Evolutionary conservation across 2,888 invertebrate genomes (phyloP), one percentile per base, ranked within the genome.

Genomic region (Apodemia duryi): DNA sequence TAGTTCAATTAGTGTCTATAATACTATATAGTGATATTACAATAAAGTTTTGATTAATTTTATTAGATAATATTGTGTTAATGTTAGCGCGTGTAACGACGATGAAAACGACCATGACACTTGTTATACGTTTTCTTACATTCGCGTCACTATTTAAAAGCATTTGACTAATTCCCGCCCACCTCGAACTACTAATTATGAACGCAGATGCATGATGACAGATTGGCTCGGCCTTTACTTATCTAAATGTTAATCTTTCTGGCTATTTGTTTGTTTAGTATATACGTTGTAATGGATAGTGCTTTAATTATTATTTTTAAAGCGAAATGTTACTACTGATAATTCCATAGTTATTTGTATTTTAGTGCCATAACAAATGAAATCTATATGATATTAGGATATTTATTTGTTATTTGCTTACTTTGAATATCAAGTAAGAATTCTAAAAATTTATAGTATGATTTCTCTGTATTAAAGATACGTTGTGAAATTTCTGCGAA

Each of bases 131-230:
- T 70, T 69, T 67, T 70, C 63, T 66, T 71, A 71, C 66, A 69
- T 71, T 67, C 68, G 67, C 67, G 72, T 63, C 70, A 69, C 77
- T 78, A 77, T 82, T 64, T 83, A 73, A 71, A 75, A 74, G 71
- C 70, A 70, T 76, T 78, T 75, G 78, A 80, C 77, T 79, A 80
- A 81, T 77, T 67, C 69, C 69, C 79, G 74, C 81, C 79, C 80
- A 81, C 82, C 63, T 62, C 67, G 63, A 57, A 70, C 67, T 70
- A 77, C 79, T 82, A 80, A 81, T 82, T 80, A 80, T 74, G 73
- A 68, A 68, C 71, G 67, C 76, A 75, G 69, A 73, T 73, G 73
- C 66, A 75, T 71, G 76, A 68, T 77, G 77, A 78, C 75, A 78
- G 73, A 76, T 78, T 74, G 75, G 72, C 74, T 74, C 71, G 72